phyloP scores from a whole-genome alignment of 2,797 vertebrate species.

The Steatocranus sp. region DNA sequence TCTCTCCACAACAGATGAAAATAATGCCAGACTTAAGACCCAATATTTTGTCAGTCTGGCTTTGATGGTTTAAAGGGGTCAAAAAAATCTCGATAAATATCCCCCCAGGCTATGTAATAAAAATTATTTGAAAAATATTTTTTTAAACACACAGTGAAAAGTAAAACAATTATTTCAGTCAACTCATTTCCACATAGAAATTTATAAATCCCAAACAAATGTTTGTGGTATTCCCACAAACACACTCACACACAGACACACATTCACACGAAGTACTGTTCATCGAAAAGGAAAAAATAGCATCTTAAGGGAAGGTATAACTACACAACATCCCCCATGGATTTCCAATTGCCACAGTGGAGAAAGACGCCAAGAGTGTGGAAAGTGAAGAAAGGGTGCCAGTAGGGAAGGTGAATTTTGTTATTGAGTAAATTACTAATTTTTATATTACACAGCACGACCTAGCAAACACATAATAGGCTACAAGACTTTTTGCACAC shows the following conservation, averaged over 20 bases:
- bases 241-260: not conserved
- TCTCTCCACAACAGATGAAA: not conserved
- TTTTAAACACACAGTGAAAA: not conserved
- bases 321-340: slow-evolving; percentile 53
- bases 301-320: slow-evolving; percentile 39
- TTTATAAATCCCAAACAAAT: not conserved
- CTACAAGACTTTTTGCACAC: slow-evolving; percentile 25
- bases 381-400: slow-evolving; percentile 46
- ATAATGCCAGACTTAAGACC: not conserved
- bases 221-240: not conserved
- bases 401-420: slow-evolving; percentile 55
- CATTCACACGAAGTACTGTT: not conserved
- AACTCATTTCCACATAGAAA: not conserved
- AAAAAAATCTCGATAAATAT: not conserved
- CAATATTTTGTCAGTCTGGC: not conserved
- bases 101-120: not conserved
- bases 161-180: not conserved
- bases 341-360: slow-evolving; percentile 61
- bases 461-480: slow-evolving; percentile 39
- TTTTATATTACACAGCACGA: slow-evolving; percentile 60
- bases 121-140: not conserved
- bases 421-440: slow-evolving; percentile 66
- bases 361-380: slow-evolving; percentile 51
- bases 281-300: slow-evolving; percentile 35
- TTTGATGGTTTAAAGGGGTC: not conserved